Base-by-base conservation (phyloP, 2,888 invertebrate species). In the Stramonita haemastoma region DNA sequence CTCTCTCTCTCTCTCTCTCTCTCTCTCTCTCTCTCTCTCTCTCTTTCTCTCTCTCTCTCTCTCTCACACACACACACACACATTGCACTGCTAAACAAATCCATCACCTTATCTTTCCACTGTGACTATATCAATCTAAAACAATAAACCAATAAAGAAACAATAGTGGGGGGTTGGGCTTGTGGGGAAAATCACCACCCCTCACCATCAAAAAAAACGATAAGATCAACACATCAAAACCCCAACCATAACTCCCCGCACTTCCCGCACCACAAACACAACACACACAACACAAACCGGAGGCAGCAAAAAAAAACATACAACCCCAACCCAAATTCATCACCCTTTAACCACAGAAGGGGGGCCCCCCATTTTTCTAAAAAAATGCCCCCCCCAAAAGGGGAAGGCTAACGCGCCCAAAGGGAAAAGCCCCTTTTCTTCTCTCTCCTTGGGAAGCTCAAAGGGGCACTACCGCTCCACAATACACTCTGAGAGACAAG, bases 401-500 rank as follows among this genome's bases (percentile, higher is more conserved):
- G 11, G 86, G 60, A 57, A 60, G 60, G 86, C 60, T 66, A 57
- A 57, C 32, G 86, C 83, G 57, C 84, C 84, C 66, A 46, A 6
- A 2, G 6, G 4, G 81, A 36, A 26, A 17, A 83, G 46, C 22
- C 36, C 36, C 83, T 56, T 84, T 84, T 57, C 86, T 86, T 86
- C 56, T 57, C 60, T 26, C 11, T 34, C 29, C 66, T 86, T 66
- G n/a, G 26, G 86, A 86, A 56, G 34, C 34, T 66, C 19, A 2
- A 1, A 32, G 26, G 5, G 87, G 26, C 87, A 56, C 81, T 56
- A 17, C 87, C 57, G 57, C 87, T 81, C 81, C 87, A 79, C 87
- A 81, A 32, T 56, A 81, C 87, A 87, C 81, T 87, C 36, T 26
- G 81, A 83, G 81, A 83, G 13, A 83, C 36, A 83, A 46, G 46